Base-by-base conservation (phyloP, 1,140 invertebrate genomes). In the Bombus sylvicola region DNA sequence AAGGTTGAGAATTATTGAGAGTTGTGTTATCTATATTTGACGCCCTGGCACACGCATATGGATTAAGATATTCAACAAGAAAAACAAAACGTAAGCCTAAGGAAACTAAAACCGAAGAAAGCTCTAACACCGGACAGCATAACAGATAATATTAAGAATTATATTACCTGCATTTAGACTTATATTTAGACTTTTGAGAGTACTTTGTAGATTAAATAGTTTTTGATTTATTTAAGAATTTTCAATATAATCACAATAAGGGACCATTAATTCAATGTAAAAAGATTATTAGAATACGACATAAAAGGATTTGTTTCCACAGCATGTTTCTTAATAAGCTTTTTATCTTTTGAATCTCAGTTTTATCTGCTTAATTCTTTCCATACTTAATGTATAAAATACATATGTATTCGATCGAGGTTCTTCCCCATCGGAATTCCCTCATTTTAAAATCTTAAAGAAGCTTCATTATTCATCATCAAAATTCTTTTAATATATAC, bases 381-480 rank as follows among this genome's bases (percentile, higher is more conserved):
- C 13, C n/a, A 13, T 71, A 28, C 34, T 39, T 37, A 71, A 71
- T 39, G 25, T 71, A 53, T 53, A 53, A 53, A 53, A 6, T 53
- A 53, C 18, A 53, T 53, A 53, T 53, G 31, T n/a, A n/a, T n/a
- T 66, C 13, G n/a, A 66, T 31, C 6, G 5, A n/a, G n/a, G n/a
- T 71, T 71, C 15, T 37, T 9, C 22, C 10, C 22, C 12, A 39
- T 22, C 37, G 68, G 4, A 71, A 28, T 37, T 71, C 13, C 10
- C 10, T 39, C 34, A 4, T 25, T 71, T 71, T 34, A 28, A 13
- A 71, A 37, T 13, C 31, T 81, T 41, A 22, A 76, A 25, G 22
- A 66, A 81, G 77, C 77, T 74, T 73, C 59, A 47, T 57, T 71
- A 66, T 77, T 71, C 22, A 34, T 13, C n/a, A 18, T 68, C 3